Evolutionary conservation across 2,113 vertebrate genomes (phyloP).

Genomic region (Tamias sibiricus): DNA sequence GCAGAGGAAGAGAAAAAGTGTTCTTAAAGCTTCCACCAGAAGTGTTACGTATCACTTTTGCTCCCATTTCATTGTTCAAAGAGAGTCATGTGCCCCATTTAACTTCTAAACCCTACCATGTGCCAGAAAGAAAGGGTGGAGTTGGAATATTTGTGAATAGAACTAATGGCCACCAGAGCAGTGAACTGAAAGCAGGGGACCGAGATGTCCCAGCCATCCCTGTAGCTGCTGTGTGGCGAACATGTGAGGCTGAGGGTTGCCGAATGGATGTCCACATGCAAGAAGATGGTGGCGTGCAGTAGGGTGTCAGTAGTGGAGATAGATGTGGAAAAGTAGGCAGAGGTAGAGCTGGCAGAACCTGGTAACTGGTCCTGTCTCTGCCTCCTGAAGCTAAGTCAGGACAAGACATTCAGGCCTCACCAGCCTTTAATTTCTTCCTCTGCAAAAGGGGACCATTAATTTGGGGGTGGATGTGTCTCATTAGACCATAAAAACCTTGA

Average conservation of each 20-base stretch:
- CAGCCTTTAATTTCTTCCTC: constrained; percentile 25
- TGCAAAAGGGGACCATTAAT: not conserved
- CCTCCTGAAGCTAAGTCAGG: not conserved
- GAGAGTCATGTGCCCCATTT: not conserved
- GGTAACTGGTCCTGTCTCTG: not conserved
- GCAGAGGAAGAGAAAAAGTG: not conserved
- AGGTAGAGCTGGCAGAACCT: not conserved
- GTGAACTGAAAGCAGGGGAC: not conserved
- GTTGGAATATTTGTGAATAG: not conserved
- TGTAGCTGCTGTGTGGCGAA: not conserved
- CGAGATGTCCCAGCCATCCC: not conserved
- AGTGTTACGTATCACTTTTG: not conserved
- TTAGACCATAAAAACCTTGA: not conserved
- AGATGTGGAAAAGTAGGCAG: not conserved
- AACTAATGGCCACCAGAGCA: not conserved
- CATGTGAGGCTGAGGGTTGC: not conserved
- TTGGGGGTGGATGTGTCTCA: not conserved
- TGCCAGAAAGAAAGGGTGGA: not conserved
- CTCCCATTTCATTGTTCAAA: not conserved
- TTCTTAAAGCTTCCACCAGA: not conserved
- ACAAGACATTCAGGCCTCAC: not conserved
- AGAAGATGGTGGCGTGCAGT: not conserved
- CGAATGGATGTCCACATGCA: not conserved
- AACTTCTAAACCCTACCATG: not conserved
- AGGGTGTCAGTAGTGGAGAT: not conserved